Base-by-base conservation (phyloP, 2,797 vertebrate genomes). In the Hipposideros larvatus region DNA sequence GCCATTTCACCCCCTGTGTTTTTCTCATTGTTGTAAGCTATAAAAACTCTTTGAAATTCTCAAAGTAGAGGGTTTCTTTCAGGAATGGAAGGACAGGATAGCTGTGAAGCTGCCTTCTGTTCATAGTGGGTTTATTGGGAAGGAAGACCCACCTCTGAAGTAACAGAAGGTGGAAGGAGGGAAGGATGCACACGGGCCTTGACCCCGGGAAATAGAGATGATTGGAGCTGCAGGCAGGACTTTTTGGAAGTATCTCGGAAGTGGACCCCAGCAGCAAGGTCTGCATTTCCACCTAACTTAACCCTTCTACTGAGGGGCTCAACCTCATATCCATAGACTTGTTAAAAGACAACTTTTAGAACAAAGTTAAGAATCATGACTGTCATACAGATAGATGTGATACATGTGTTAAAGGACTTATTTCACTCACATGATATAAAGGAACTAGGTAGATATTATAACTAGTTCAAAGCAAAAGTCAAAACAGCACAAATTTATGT, bases 21-120 rank as follows among this genome's bases (percentile, higher is more conserved):
- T 89, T 96, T 78, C 87, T 93, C 80, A n/a, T 95, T 97, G 83
- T 55, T 87, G 91, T 95, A 93, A 94, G 93, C 91, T 96, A 46
- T 97, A 93, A 96, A 96, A 96, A 74, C 68, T 83, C 95, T 89
- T 91, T 95, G 89, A 96, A 96, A 97, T 96, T 94, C 74, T 94
- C 66, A 91, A 96, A 96, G 57, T 93, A 87, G 95, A 91, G 51
- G 48, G 34, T 83, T 88, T 97, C 66, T 84, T 94, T 82, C 85
- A 74, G 41, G 51, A 96, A 59, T 57, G 63, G 46, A 34, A 92
- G 16, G 59, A 70, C 77, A 46, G 46, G 87, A 65, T 51, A 92
- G 59, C 94, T 88, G 71, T 87, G 88, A 85, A 86, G 84, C 59
- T 68, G 21, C 80, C 70, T 87, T 96, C 55, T 96, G 57, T 59